Conservation (phyloP, 2,113 vertebrate species). For the Poicephalus gulielmi region DNA sequence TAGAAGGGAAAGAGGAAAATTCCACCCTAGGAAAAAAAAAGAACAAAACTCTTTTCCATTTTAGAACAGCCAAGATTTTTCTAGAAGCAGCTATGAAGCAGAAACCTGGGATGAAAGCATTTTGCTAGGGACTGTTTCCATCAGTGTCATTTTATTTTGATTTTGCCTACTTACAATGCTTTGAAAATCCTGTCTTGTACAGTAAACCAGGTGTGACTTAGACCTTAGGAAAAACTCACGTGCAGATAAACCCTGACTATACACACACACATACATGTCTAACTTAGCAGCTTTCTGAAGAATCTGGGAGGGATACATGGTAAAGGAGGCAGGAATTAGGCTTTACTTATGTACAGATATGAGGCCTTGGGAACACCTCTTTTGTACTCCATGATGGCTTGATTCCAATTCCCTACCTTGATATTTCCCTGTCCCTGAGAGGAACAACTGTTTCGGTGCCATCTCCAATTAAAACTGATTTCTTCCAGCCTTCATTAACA, state of each 20-base stretch:
- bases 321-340: background rate
- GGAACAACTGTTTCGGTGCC: background rate
- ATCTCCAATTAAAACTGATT: background rate
- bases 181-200: background rate
- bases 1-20: background rate
- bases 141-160: background rate
- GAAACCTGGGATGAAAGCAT: background rate
- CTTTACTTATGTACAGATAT: background rate
- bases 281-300: background rate
- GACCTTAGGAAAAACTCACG: background rate
- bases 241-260: background rate
- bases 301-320: background rate
- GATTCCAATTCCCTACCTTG: background rate
- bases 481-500: background rate
- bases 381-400: background rate
- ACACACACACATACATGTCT: background rate
- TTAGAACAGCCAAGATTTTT: background rate
- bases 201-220: background rate
- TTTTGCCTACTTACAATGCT: background rate
- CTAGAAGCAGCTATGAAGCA: background rate
- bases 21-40: background rate
- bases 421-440: background rate
- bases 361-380: background rate
- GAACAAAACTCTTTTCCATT: background rate
- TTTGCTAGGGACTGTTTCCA: too few relatives aligned